A percentile compares a stretch with the other conserved stretches of the same genome.
Evolutionary conservation across 1,140 invertebrate species (phyloP).

Genomic region (Drosophila mojavensis): DNA sequence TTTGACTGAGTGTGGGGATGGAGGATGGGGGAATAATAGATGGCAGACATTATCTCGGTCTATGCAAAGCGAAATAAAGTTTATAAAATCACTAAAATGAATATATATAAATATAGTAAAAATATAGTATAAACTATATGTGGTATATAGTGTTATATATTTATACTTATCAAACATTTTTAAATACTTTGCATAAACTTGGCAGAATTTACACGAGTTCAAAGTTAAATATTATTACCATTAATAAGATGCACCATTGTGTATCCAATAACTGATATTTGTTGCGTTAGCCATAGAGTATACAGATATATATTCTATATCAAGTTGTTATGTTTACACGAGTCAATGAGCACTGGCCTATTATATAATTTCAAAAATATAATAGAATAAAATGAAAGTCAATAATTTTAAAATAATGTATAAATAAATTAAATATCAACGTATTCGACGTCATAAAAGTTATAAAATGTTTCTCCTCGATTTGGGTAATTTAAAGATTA

Average conservation of each 20-base stretch:
- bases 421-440: no score
- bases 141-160: neutral
- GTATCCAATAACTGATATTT: neutral
- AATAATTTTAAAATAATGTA: no score
- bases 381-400: no score
- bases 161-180: neutral
- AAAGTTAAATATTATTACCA: neutral
- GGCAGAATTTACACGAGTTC: constrained; percentile 23
- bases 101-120: neutral
- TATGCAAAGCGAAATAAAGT: constrained; percentile 18
- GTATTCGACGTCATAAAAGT: no score
- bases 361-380: neutral
- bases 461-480: neutral
- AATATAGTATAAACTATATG: neutral
- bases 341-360: neutral
- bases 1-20: neutral
- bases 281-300: neutral
- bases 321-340: constrained; percentile 1
- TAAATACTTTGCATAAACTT: constrained; percentile 20
- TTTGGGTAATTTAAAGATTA: no score
- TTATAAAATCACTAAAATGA: constrained; percentile 1
- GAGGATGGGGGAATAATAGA: neutral
- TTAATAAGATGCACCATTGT: no score
- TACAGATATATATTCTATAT: neutral
- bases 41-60: neutral